Conservation (phyloP, 2,888 invertebrate species). For the Macropis europaea region DNA sequence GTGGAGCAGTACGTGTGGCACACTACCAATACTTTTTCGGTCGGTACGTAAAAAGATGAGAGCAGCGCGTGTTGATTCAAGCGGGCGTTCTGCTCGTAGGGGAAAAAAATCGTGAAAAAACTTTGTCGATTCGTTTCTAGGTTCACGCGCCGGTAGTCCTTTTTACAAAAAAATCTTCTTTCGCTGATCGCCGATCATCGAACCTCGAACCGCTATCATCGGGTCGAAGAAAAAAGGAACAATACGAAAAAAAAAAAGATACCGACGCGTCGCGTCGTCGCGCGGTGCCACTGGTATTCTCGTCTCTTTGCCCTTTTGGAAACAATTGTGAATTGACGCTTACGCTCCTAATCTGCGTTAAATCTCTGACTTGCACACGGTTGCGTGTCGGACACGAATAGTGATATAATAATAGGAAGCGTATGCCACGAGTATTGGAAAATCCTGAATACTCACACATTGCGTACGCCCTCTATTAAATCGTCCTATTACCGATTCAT, state of each 20-base stretch:
- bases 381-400: conserved; percentile 52
- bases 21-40: conserved; percentile 39
- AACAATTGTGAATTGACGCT: conserved; percentile 38
- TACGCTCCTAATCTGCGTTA: conserved; percentile 57
- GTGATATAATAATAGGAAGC: conserved; percentile 63
- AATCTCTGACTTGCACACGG: conserved; percentile 51
- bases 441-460: conserved; percentile 74
- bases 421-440: conserved; percentile 62
- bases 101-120: conserved; percentile 1
- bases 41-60: neutral
- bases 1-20: conserved; percentile 51
- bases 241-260: no score
- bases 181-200: conserved; percentile 32
- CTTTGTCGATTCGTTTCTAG: conserved; percentile 47
- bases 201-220: conserved; percentile 21
- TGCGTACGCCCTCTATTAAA: conserved; percentile 71
- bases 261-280: no score
- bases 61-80: conserved; percentile 6
- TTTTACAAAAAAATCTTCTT: conserved; percentile 47
- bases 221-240: conserved; percentile 17
- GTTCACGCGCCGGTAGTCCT: conserved; percentile 31
- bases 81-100: conserved; percentile 12
- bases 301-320: conserved; percentile 40
- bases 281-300: conserved; percentile 32
- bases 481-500: conserved; percentile 8